A percentile compares a stretch with the other conserved stretches of the same genome.
Conservation (phyloP, 2,888 invertebrate species). For the Sympetrum striolatum region DNA sequence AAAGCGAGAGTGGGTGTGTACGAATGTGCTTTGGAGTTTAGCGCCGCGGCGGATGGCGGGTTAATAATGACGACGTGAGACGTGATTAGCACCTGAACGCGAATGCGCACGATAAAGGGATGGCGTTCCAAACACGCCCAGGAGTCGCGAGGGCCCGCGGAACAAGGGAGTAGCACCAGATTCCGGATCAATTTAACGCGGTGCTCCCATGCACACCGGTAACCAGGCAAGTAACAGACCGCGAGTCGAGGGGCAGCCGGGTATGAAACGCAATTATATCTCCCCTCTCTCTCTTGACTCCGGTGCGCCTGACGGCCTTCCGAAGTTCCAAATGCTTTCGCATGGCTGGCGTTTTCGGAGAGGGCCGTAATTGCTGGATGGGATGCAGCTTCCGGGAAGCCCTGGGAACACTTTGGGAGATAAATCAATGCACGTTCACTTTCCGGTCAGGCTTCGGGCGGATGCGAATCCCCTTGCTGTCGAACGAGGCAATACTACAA, state of each 20-base stretch:
- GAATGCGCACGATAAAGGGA: background rate
- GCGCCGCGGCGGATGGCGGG: background rate
- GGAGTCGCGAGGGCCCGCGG: background rate
- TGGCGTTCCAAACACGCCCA: background rate
- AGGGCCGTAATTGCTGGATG: background rate
- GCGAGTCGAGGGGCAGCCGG: constrained; percentile 16
- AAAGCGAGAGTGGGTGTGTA: background rate
- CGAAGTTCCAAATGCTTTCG: background rate
- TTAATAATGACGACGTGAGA: background rate
- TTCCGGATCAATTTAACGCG: constrained; percentile 19
- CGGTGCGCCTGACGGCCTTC: background rate
- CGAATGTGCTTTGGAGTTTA: background rate
- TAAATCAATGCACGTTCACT: too few relatives aligned
- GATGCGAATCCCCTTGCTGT: too few relatives aligned
- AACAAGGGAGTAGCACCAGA: background rate
- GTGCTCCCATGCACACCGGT: background rate
- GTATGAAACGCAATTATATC: constrained; percentile 6
- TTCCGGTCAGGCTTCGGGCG: too few relatives aligned
- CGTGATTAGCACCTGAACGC: constrained; percentile 34
- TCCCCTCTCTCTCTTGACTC: background rate
- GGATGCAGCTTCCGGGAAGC: background rate
- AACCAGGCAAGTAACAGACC: constrained; percentile 8
- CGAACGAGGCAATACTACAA: too few relatives aligned
- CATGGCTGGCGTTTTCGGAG: background rate
- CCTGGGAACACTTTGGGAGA: background rate